Conservation (phyloP, 1,140 invertebrate species). For the Lepidostoma basale region DNA sequence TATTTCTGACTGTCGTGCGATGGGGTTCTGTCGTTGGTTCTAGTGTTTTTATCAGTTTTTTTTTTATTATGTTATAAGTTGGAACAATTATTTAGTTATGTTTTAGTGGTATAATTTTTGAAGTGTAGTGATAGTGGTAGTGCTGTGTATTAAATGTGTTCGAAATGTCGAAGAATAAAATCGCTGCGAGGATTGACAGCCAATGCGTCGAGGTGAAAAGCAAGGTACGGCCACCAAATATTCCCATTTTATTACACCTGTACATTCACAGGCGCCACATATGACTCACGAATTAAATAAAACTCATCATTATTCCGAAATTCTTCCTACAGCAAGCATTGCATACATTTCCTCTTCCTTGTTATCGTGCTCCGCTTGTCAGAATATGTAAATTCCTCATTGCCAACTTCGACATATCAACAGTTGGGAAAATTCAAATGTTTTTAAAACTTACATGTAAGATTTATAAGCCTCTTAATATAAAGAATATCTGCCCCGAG, state of each 20-base stretch:
- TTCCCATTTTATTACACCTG: background rate
- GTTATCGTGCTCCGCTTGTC: constrained; percentile 7
- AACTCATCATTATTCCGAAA: background rate
- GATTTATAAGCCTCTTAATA: no score
- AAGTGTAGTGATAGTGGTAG: constrained; percentile 34
- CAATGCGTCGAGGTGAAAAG: constrained; percentile 73
- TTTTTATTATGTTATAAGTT: constrained; percentile 32
- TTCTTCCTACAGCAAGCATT: background rate
- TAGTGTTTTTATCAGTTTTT: constrained; percentile 32
- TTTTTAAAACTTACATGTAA: background rate
- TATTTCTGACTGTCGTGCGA: constrained; percentile 34
- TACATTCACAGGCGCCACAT: background rate
- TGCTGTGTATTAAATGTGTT: constrained; percentile 53
- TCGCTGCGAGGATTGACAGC: constrained; percentile 66
- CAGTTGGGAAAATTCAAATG: constrained; percentile 18
- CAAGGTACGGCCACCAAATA: constrained; percentile 61
- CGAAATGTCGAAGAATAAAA: constrained; percentile 74
- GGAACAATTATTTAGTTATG: constrained; percentile 25
- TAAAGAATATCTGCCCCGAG: no score
- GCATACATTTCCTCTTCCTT: constrained; percentile 26
- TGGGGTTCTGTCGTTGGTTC: constrained; percentile 25
- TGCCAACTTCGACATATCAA: constrained; percentile 25
- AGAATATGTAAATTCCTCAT: constrained; percentile 32
- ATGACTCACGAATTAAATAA: background rate
- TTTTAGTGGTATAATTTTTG: constrained; percentile 22